Evolutionary conservation across 1,140 invertebrate genomes (phyloP).

Genomic region (Aethina tumida): DNA sequence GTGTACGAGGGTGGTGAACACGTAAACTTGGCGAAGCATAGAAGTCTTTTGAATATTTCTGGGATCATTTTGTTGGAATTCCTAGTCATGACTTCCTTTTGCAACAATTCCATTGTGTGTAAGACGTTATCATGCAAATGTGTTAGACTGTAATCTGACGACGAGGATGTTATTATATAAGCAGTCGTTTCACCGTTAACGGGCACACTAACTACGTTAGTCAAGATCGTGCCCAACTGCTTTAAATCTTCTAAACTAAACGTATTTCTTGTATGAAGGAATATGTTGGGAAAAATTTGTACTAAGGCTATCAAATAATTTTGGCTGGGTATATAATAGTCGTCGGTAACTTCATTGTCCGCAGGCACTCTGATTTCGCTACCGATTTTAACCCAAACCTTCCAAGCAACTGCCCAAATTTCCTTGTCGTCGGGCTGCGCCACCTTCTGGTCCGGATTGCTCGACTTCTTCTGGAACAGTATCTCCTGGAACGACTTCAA

Average conservation of each 20-base stretch:
- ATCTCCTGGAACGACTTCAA: conserved; percentile 95
- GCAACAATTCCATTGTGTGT: conserved; percentile 67
- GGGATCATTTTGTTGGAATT: conserved; percentile 61
- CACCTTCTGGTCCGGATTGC: conserved; percentile 32
- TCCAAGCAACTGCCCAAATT: conserved; percentile 72
- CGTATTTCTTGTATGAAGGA: conserved; percentile 74
- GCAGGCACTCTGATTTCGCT: conserved; percentile 60
- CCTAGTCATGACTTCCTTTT: conserved; percentile 65
- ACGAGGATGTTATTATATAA: conserved; percentile 63
- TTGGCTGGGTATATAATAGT: conserved; percentile 77
- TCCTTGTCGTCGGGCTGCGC: conserved; percentile 41
- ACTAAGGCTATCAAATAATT: conserved; percentile 86
- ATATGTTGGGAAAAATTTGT: conserved; percentile 89
- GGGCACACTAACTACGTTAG: conserved; percentile 68
- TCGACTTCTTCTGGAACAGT: conserved; percentile 51
- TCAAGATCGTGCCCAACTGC: conserved; percentile 68
- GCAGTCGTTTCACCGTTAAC: conserved; percentile 73
- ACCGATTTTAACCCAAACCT: conserved; percentile 79
- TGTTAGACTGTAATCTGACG: conserved; percentile 64
- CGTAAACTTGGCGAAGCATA: conserved; percentile 63
- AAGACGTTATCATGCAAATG: conserved; percentile 77
- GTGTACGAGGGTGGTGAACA: conserved; percentile 58
- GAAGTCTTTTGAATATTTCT: conserved; percentile 68
- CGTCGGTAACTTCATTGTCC: conserved; percentile 32
- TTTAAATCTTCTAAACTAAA: conserved; percentile 69